Conservation (phyloP, 2,888 invertebrate genomes). For the Siphlonurus alternatus region DNA sequence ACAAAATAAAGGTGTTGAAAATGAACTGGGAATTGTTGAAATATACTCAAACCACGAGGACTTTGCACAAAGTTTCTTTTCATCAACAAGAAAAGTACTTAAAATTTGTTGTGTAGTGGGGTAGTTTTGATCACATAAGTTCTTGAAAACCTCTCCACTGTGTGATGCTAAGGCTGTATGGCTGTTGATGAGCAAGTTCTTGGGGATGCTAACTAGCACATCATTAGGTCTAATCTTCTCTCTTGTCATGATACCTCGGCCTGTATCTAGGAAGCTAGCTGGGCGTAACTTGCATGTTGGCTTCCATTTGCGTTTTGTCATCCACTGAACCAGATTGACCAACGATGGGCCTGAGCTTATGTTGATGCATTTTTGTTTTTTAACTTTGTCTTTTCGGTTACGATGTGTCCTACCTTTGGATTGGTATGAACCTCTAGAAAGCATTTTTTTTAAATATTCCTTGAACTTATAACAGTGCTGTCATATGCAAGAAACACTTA, state of each 20-base stretch:
- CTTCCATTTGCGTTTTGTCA: conserved; percentile 34
- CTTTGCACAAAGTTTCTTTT: conserved; percentile 35
- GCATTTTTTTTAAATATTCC: too few species aligned
- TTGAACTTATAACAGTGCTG: too few species aligned
- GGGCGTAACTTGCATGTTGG: conserved; percentile 37
- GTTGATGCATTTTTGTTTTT: not conserved
- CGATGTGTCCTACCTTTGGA: not conserved
- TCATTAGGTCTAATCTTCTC: conserved; percentile 36
- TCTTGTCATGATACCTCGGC: conserved; percentile 54
- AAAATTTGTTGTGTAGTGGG: conserved; percentile 51
- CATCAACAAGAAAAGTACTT: conserved; percentile 52
- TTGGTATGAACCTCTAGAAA: too few species aligned
- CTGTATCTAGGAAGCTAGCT: conserved; percentile 45
- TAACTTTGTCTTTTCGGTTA: not conserved
- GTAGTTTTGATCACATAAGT: conserved; percentile 11
- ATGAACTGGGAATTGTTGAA: conserved; percentile 45
- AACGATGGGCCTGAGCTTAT: not conserved
- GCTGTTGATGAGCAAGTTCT: conserved; percentile 31
- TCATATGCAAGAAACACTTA: too few species aligned
- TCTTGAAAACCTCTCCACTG: conserved; percentile 17
- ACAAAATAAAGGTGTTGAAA: conserved; percentile 52
- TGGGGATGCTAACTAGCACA: conserved; percentile 34
- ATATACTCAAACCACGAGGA: conserved; percentile 49
- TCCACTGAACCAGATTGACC: conserved; percentile 24
- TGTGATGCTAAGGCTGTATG: conserved; percentile 20